These are phyloP conservation scores for Paramuricea clavata DNA, from an alignment of 92 coral and sea anemone genomes.

Conservation along the genomic window DNA sequence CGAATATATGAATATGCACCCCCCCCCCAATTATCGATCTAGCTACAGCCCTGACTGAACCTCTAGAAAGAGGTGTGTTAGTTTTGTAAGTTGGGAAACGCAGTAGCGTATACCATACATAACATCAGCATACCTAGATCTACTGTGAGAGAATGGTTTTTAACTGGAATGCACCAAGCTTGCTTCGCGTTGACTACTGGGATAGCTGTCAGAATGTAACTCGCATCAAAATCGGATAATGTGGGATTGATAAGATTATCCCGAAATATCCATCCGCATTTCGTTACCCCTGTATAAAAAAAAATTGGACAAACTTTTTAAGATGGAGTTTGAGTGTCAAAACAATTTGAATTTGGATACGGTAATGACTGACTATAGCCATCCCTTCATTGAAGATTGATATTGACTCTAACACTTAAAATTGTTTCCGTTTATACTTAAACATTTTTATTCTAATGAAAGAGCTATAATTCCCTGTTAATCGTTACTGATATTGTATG, in stretches of 20 bases:
- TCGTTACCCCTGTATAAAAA: background rate
- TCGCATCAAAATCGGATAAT: constrained; percentile 16
- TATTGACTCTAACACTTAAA: background rate
- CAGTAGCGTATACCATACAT: background rate
- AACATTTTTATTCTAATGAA: background rate
- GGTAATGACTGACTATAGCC: too few species aligned
- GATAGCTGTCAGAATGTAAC: constrained; percentile 19
- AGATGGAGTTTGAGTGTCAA: background rate
- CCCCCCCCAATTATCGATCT: too few species aligned
- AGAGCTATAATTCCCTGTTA: background rate
- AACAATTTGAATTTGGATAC: too few species aligned
- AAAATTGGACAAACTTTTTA: too few species aligned
- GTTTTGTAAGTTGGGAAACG: too few species aligned
- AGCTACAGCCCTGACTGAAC: too few species aligned
- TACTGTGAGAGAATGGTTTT: constrained; percentile 42
- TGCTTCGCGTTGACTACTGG: constrained; percentile 27
- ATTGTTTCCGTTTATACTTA: background rate
- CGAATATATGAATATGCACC: too few species aligned
- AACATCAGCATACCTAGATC: constrained; percentile 21
- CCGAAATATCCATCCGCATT: constrained; percentile 43
- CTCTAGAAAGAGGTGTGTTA: too few species aligned
- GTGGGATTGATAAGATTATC: constrained; percentile 19
- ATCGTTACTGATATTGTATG: background rate
- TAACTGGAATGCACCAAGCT: constrained; percentile 46
- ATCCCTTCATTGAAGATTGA: background rate